A percentile compares a stretch with the other conserved stretches of the same genome.
Evolutionary conservation across 2,888 invertebrate species (phyloP).

Genomic region (Baccha elongata): DNA sequence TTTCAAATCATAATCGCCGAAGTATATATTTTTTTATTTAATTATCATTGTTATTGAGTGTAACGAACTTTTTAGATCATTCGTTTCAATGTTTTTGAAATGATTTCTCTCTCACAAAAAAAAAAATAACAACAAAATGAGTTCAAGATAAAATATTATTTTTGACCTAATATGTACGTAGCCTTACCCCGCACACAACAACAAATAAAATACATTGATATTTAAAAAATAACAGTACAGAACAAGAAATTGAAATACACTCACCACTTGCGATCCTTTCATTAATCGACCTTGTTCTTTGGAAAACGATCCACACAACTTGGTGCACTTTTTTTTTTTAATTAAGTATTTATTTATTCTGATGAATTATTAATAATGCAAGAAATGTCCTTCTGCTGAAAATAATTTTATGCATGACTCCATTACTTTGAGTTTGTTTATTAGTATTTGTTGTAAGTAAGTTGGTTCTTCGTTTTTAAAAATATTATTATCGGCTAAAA

Average conservation of each 20-base stretch:
- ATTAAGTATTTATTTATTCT: background rate
- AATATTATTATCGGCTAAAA: too few relatives aligned
- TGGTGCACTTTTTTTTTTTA: slow-evolving; percentile 17
- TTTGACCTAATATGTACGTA: slow-evolving; percentile 16
- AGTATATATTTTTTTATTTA: background rate
- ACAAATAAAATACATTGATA: background rate
- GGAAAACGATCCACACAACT: slow-evolving; percentile 17
- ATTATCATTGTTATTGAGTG: background rate
- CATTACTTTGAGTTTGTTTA: background rate
- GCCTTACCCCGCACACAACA: background rate
- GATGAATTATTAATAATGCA: background rate
- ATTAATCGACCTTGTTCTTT: slow-evolving; percentile 23
- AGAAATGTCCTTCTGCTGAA: slow-evolving; percentile 1
- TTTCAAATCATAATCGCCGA: background rate
- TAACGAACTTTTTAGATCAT: slow-evolving; percentile 15
- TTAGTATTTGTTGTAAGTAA: background rate
- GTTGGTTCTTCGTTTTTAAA: too few relatives aligned
- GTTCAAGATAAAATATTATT: slow-evolving; percentile 27
- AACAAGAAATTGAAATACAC: slow-evolving; percentile 12
- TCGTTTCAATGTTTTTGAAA: background rate
- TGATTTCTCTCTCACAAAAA: background rate
- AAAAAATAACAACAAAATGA: background rate
- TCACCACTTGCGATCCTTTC: slow-evolving; percentile 37
- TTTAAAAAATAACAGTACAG: background rate
- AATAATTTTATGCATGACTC: too few relatives aligned